Evolutionary conservation across 1,140 invertebrate species (phyloP).

Genomic region (Drosophila pandora): DNA sequence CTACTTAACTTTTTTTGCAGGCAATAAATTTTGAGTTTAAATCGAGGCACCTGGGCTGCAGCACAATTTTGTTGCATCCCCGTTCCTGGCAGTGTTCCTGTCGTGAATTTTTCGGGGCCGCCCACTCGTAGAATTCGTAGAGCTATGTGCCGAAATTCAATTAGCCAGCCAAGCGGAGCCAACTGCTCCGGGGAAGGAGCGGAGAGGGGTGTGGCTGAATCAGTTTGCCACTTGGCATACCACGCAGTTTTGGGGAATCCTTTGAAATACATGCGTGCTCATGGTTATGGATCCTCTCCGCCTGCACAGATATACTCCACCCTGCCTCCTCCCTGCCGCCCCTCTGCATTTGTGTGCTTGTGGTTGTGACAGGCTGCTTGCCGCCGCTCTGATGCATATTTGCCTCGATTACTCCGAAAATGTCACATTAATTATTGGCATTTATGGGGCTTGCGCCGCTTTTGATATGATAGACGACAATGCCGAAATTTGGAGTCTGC

Average conservation of each 20-base stretch:
- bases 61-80: conserved; percentile 49
- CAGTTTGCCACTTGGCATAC: conserved; percentile 74
- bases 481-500: conserved; percentile 61
- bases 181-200: neutral
- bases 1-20: conserved; percentile 61
- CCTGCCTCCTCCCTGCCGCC: neutral
- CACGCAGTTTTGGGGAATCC: conserved; percentile 65
- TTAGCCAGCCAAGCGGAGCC: conserved; percentile 55
- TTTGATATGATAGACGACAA: conserved; percentile 75
- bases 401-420: conserved; percentile 77
- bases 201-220: conserved; percentile 39
- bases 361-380: conserved; percentile 30
- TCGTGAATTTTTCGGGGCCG: conserved; percentile 13
- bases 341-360: conserved; percentile 16
- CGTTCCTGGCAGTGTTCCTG: neutral
- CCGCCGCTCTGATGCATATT: conserved; percentile 37
- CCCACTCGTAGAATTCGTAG: conserved; percentile 36
- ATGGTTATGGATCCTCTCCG: neutral
- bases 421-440: conserved; percentile 82
- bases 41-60: conserved; percentile 34
- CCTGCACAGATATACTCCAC: conserved; percentile 12
- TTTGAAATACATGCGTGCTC: conserved; percentile 50
- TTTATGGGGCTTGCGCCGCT: conserved; percentile 76
- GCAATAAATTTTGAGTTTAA: conserved; percentile 61
- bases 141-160: conserved; percentile 71